A percentile compares a stretch with the other conserved stretches of the same genome.
These are phyloP conservation scores for Fukomys damarensis DNA, from an alignment of 2,113 vertebrate species.

Conservation along the genomic window DNA sequence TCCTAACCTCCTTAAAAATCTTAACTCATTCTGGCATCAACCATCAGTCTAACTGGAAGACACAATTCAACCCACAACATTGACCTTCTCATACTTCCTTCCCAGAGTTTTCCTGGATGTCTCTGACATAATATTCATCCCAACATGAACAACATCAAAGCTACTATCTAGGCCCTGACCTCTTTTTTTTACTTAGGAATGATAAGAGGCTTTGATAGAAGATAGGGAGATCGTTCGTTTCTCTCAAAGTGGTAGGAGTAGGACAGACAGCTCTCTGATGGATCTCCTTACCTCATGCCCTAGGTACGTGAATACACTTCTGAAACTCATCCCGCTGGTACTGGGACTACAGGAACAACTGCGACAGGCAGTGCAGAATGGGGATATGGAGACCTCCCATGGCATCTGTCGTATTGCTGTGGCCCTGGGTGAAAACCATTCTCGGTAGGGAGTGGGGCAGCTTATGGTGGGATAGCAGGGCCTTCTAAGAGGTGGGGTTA, in stretches of 20 bases:
- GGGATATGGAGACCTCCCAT: slow-evolving; percentile 98
- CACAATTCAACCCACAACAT: neutral
- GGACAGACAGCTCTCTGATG: slow-evolving; percentile 68
- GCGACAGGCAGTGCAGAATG: slow-evolving; percentile 95
- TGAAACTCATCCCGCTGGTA: slow-evolving; percentile 97
- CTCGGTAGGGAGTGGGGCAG: slow-evolving; percentile 88
- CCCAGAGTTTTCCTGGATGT: slow-evolving; percentile 22
- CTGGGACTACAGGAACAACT: slow-evolving; percentile 97
- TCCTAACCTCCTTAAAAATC: neutral
- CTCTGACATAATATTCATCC: slow-evolving; percentile 27
- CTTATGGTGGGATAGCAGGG: neutral
- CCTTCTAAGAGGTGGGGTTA: neutral
- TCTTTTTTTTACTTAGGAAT: slow-evolving; percentile 31
- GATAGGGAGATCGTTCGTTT: neutral
- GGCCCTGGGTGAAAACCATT: slow-evolving; percentile 97
- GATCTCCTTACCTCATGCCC: slow-evolving; percentile 35
- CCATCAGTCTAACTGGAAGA: neutral
- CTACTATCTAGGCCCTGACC: neutral
- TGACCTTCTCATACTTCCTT: neutral
- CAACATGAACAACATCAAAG: neutral
- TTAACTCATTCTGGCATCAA: neutral
- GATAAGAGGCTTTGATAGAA: neutral
- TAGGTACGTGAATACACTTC: slow-evolving; percentile 98
- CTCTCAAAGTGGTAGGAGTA: neutral
- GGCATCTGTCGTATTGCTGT: slow-evolving; percentile 98